Base-by-base conservation (phyloP, 1,140 invertebrate genomes). In the Drosophila orosa region DNA sequence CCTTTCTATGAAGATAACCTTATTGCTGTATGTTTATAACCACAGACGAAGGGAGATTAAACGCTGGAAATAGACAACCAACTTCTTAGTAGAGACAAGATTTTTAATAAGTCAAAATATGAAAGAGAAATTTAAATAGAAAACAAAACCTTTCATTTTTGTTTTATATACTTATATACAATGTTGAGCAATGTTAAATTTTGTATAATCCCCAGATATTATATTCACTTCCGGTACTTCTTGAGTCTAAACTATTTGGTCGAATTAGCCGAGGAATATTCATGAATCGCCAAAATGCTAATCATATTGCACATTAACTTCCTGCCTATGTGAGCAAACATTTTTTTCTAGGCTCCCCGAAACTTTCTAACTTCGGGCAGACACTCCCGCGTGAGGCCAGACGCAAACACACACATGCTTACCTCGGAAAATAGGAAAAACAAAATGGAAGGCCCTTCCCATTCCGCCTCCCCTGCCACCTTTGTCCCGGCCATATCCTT, bases 251-350 rank as follows among this genome's bases (percentile, higher is more conserved):
- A 52, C 29, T 22, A 35, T 52, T 52, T 52, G 17, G 29, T 19
- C 29, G 22, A 52, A 24, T 35, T 35, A 22, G n/a, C 8, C 3
- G 5, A 12, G 5, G 47, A 56, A 37, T 57, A 37, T 61, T 37
- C 59, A 35, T 55, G 59, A 17, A 33, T 31, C 31, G 25, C 50
- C 17, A 35, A 61, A 61, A 61, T 61, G 50, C 54, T 62, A 62
- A 62, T 62, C 59, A 58, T 55, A 55, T 62, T 62, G 24, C 59
- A 57, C 33, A 62, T 65, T 63, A 45, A 29, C 40, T 42, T 47
- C 29, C 40, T 22, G 62, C 62, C 58, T 63, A 48, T 22, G 42
- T 27, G 31, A 24, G 59, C 63, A 48, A 65, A 65, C 9, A 39
- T 27, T 48, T 67, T 24, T 7, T 35, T 15, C 25, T 5, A 1